Conservation (phyloP, 53 echinoderm and acorn worm genomes). For the Holothuria leucospilota region DNA sequence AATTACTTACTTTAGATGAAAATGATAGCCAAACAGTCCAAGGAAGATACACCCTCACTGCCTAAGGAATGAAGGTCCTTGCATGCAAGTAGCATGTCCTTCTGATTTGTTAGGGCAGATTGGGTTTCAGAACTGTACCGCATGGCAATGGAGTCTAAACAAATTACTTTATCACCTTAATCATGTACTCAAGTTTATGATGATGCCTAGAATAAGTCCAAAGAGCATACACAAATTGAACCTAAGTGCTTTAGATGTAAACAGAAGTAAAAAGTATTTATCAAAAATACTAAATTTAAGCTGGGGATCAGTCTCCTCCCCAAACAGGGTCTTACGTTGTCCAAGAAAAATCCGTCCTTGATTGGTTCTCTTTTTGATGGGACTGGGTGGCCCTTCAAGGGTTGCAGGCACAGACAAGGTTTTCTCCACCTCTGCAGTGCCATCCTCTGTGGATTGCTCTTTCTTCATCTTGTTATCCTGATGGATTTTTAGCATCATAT, state of each 20-base stretch:
- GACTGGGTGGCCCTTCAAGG: constrained; percentile 17
- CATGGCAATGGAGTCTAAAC: too few species aligned
- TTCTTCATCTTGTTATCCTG: constrained; percentile 63
- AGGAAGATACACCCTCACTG: too few species aligned
- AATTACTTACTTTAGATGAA: too few species aligned
- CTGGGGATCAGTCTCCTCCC: background rate
- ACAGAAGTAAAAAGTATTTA: constrained; percentile 27
- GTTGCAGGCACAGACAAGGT: background rate
- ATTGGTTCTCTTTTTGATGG: constrained; percentile 2
- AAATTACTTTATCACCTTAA: background rate
- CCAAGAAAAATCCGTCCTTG: background rate
- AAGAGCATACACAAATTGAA: constrained; percentile 66
- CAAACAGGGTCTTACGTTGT: background rate
- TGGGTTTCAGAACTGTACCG: too few species aligned
- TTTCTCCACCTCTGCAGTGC: background rate
- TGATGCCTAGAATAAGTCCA: constrained; percentile 43
- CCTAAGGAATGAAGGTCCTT: too few species aligned
- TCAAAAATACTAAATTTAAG: constrained; percentile 47
- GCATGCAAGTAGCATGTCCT: too few species aligned
- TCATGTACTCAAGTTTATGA: background rate
- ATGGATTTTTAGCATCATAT: constrained; percentile 87
- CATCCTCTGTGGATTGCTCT: background rate
- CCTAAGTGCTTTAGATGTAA: constrained; percentile 28
- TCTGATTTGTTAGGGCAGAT: too few species aligned
- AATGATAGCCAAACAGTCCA: too few species aligned